Evolutionary conservation across 2,888 invertebrate species (phyloP).

Genomic region (Drosophila testacea): DNA sequence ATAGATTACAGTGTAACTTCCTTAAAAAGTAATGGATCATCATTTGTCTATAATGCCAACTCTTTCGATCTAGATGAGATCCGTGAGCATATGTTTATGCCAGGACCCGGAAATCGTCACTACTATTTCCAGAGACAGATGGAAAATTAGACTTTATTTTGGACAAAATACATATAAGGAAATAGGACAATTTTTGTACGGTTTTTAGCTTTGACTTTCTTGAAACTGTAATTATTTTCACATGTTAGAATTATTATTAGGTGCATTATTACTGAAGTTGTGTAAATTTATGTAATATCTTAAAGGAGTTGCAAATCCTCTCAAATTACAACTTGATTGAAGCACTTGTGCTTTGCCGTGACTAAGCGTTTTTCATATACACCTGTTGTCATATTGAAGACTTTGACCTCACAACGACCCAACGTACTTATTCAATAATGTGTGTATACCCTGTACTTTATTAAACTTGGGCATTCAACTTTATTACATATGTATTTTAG

Average conservation of each 20-base stretch:
- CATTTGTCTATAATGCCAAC: constrained; percentile 64
- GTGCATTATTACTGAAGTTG: background rate
- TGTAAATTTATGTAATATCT: background rate
- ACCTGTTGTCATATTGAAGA: constrained; percentile 27
- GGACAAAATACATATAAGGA: background rate
- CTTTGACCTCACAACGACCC: constrained; percentile 3
- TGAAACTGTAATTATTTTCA: background rate
- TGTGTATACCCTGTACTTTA: background rate
- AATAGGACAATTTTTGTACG: background rate
- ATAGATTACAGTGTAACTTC: background rate
- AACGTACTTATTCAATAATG: background rate
- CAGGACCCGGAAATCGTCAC: constrained; percentile 70
- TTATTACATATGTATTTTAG: too few relatives aligned
- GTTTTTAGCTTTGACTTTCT: background rate
- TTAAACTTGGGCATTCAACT: background rate
- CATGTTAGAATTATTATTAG: background rate
- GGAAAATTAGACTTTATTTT: background rate
- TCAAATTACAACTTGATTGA: constrained; percentile 6
- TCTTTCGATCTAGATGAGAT: constrained; percentile 64
- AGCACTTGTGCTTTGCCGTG: background rate
- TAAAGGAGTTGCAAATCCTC: background rate
- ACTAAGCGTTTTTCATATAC: constrained; percentile 12
- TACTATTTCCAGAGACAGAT: constrained; percentile 43
- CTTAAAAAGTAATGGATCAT: background rate
- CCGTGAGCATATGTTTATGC: constrained; percentile 57